phyloP scores from a whole-genome alignment of 2,113 vertebrate genomes.

The Verasper variegatus region DNA sequence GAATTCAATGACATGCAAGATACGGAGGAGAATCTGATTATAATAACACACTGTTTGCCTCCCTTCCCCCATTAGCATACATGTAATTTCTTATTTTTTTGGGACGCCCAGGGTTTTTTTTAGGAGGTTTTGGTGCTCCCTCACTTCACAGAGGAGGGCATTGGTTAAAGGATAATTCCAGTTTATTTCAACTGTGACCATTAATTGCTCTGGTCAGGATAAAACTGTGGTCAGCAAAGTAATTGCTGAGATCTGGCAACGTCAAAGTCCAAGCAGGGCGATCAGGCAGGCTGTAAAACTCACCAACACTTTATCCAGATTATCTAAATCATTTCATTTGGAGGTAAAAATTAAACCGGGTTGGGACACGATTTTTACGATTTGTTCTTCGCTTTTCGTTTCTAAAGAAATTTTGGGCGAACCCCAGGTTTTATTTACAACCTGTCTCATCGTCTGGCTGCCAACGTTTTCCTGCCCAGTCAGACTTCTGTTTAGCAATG shows the following conservation, averaged over 20 bases:
- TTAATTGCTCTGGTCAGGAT: not conserved
- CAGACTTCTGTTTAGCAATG: slow-evolving; percentile 42
- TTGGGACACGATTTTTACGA: not conserved
- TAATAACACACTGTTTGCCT: slow-evolving; percentile 59
- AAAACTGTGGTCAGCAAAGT: not conserved
- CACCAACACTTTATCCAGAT: not conserved
- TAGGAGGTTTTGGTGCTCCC: not conserved
- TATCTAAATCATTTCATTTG: not conserved
- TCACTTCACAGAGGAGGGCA: not conserved
- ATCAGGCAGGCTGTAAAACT: not conserved
- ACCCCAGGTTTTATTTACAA: slow-evolving; percentile 47
- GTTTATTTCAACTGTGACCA: not conserved
- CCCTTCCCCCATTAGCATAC: slow-evolving; percentile 36
- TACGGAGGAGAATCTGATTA: slow-evolving; percentile 70
- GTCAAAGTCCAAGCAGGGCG: not conserved
- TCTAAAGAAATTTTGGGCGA: slow-evolving; percentile 3
- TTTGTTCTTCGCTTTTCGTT: not conserved
- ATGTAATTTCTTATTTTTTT: slow-evolving; percentile 31
- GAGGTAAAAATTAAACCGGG: not conserved
- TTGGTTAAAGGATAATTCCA: not conserved
- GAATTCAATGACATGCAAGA: slow-evolving; percentile 59
- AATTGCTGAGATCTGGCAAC: not conserved
- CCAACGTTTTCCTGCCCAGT: slow-evolving; percentile 26
- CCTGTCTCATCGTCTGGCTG: slow-evolving; percentile 45
- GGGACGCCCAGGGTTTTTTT: slow-evolving; percentile 2